Evolutionary conservation across 92 coral and sea anemone genomes (phyloP).

Genomic region (Epizoanthus stellaris): DNA sequence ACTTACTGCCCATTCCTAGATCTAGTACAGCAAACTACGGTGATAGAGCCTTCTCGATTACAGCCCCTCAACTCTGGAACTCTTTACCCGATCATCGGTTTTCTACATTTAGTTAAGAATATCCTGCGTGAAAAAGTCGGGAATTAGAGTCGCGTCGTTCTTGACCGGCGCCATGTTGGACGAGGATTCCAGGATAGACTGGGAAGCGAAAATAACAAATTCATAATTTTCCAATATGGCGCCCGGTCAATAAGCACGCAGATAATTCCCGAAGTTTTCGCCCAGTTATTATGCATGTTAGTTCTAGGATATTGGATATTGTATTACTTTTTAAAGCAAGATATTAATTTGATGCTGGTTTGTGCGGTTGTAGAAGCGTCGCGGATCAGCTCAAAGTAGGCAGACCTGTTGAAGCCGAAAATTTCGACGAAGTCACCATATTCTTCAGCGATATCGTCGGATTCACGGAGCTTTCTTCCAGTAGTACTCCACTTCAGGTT

Average conservation of each 20-base stretch:
- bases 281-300: background rate
- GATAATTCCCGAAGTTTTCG: too few species aligned
- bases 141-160: too few species aligned
- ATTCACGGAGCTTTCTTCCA: constrained; percentile 81
- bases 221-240: too few species aligned
- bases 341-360: background rate
- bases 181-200: too few species aligned
- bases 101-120: too few species aligned
- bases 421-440: constrained; percentile 84
- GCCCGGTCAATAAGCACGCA: too few species aligned
- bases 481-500: constrained; percentile 88
- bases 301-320: background rate
- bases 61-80: background rate
- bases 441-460: constrained; percentile 94
- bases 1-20: too few species aligned
- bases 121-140: too few species aligned
- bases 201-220: too few species aligned
- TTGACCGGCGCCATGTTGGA: too few species aligned
- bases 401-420: constrained; percentile 82
- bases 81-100: too few species aligned
- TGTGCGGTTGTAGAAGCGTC: constrained; percentile 66
- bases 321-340: background rate
- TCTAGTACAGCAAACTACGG: background rate
- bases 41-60: background rate
- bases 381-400: constrained; percentile 94